These are phyloP conservation scores for Hiodon tergisus DNA, from an alignment of 2,113 vertebrate species.

Conservation along the genomic window DNA sequence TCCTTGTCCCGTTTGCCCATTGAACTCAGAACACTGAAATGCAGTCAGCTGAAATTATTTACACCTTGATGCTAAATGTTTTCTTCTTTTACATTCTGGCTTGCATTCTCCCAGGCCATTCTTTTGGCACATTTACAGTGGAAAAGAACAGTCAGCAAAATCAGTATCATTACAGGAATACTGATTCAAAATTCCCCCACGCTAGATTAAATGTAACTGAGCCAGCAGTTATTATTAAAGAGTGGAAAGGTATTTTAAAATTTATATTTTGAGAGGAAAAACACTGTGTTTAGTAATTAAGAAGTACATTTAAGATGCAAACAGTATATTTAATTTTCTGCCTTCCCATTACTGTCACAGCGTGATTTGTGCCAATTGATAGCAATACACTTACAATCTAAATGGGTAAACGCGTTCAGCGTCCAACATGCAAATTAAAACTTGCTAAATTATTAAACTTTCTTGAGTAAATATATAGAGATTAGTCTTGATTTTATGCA, in stretches of 20 bases:
- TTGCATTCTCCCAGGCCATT: not conserved
- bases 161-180: not conserved
- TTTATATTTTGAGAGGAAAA: no score
- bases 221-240: not conserved
- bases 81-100: not conserved
- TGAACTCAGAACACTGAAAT: no score
- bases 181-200: no score
- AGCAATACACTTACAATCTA: not conserved
- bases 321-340: not conserved
- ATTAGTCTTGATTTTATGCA: not conserved
- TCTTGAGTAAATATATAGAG: not conserved
- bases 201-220: not conserved
- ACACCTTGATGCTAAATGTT: not conserved
- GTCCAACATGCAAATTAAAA: not conserved
- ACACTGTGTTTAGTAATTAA: not conserved
- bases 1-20: no score
- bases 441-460: not conserved
- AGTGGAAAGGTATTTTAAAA: not conserved
- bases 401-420: not conserved
- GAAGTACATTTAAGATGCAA: not conserved
- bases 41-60: no score
- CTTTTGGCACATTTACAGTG: not conserved
- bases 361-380: not conserved
- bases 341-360: not conserved
- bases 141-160: not conserved